A percentile compares a stretch with the other conserved stretches of the same genome.
These are phyloP conservation scores for Marcusenius ussheri DNA, from an alignment of 2,113 vertebrate species.

Conservation along the genomic window DNA sequence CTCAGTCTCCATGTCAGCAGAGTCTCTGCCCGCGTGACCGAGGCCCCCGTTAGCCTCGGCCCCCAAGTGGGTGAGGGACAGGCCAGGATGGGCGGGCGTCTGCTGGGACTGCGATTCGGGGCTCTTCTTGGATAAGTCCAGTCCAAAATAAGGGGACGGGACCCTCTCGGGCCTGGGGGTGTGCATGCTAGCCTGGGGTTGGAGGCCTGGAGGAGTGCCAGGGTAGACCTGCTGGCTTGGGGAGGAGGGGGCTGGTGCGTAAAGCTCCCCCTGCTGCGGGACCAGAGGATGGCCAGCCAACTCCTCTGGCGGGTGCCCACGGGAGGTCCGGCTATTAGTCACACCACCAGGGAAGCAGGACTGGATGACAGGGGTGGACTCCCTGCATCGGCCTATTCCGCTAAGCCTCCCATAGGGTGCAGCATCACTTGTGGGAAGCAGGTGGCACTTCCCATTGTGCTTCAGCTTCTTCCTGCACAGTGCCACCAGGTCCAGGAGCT, in stretches of 20 bases:
- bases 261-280: conserved; percentile 81
- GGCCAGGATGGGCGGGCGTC: conserved; percentile 54
- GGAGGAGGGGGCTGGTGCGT: conserved; percentile 64
- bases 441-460: conserved; percentile 84
- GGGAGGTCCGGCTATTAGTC: conserved; percentile 51
- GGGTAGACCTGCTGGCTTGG: conserved; percentile 68
- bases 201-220: conserved; percentile 63
- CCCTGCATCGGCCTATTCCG: conserved; percentile 65
- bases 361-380: conserved; percentile 87
- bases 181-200: conserved; percentile 52
- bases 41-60: conserved; percentile 59
- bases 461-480: conserved; percentile 94
- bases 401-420: conserved; percentile 72
- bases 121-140: conserved; percentile 95
- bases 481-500: conserved; percentile 91
- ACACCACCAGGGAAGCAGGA: conserved; percentile 70
- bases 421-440: conserved; percentile 70
- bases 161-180: conserved; percentile 63
- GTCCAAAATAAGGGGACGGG: conserved; percentile 84
- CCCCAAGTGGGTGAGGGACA: conserved; percentile 54
- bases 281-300: conserved; percentile 65
- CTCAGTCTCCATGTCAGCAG: conserved; percentile 41
- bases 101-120: conserved; percentile 66
- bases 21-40: conserved; percentile 63
- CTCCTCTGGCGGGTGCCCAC: conserved; percentile 62